A percentile compares a stretch with the other conserved stretches of the same genome.
phyloP scores from a whole-genome alignment of 2,888 invertebrate genomes.

The Leuctra nigra region DNA sequence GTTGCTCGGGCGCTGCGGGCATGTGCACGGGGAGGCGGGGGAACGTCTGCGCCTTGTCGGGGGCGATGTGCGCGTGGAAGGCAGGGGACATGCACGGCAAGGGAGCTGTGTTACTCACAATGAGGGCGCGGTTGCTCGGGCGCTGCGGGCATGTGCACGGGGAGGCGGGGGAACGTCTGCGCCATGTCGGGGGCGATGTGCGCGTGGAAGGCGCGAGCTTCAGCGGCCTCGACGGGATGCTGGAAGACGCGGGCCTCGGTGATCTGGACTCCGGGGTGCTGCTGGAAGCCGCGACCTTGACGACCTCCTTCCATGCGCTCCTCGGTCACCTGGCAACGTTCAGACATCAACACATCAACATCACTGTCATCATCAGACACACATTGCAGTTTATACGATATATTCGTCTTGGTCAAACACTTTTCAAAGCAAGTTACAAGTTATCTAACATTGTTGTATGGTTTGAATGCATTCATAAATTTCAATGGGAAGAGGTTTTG shows the following conservation, averaged over 20 bases:
- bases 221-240: constrained; percentile 21
- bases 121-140: constrained; percentile 60
- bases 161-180: constrained; percentile 38
- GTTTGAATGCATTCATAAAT: too few species aligned
- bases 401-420: too few species aligned
- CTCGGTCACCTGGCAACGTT: neutral
- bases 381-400: too few species aligned
- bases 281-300: constrained; percentile 15
- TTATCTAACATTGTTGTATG: too few species aligned
- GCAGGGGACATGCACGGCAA: constrained; percentile 19
- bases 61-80: constrained; percentile 32
- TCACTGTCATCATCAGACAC: too few species aligned
- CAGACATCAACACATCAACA: too few species aligned
- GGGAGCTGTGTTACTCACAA: constrained; percentile 62
- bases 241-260: constrained; percentile 17
- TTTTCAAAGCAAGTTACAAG: too few species aligned
- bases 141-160: constrained; percentile 40
- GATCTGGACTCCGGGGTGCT: constrained; percentile 17
- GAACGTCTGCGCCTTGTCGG: constrained; percentile 37
- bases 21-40: constrained; percentile 39
- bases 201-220: constrained; percentile 30
- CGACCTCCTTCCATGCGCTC: constrained; percentile 9
- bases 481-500: too few species aligned
- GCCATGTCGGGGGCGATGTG: constrained; percentile 34
- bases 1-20: constrained; percentile 38